Base-by-base conservation (phyloP, 2,797 vertebrate genomes). In the Myotis myotis region DNA sequence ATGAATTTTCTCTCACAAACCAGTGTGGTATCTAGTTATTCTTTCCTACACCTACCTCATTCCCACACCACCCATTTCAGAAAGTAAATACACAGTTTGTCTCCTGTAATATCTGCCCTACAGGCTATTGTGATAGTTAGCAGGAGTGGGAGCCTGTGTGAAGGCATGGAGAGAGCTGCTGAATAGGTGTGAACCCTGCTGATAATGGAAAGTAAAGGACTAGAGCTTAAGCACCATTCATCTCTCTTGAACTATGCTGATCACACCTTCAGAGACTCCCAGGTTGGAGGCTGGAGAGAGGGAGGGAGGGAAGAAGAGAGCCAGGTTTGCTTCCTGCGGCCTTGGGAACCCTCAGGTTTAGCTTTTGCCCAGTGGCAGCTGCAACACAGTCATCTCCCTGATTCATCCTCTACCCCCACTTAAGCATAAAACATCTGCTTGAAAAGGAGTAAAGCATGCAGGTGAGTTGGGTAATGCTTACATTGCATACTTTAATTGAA, bases 361-460 rank as follows among this genome's bases (percentile, higher is more conserved):
- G 71, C 62, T 81, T 95, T 78, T 79, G 75, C 70, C 62, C 89
- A 13, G 60, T 84, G 82, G 91, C 88, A 96, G 68, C n/a, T 75
- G 36, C 70, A 87, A 87, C 80, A 94, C 17, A 62, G 28, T 76
- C 70, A 62, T 66, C 80, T 64, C 53, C 53, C 30, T 36, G 82
- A 72, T 72, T 91, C 53, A 57, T 17, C 49, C 33, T 78, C 76
- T 53, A 75, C 87, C 60, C 11, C 71, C 79, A 72, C 62, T 85
- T 53, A 80, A 72, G 62, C 68, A 90, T 89, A 83, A 95, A 97
- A 93, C 47, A 89, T 91, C 62, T 93, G 94, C 93, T 91, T 92
- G 82, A 83, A 95, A 90, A 96, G 68, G 41, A 53, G 23, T 64
- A 74, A 95, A 94, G 51, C n/a, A 64, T 33, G 79, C 71, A 83